Evolutionary conservation across 2,888 invertebrate genomes (phyloP).

Genomic region (Torymus tubicola): DNA sequence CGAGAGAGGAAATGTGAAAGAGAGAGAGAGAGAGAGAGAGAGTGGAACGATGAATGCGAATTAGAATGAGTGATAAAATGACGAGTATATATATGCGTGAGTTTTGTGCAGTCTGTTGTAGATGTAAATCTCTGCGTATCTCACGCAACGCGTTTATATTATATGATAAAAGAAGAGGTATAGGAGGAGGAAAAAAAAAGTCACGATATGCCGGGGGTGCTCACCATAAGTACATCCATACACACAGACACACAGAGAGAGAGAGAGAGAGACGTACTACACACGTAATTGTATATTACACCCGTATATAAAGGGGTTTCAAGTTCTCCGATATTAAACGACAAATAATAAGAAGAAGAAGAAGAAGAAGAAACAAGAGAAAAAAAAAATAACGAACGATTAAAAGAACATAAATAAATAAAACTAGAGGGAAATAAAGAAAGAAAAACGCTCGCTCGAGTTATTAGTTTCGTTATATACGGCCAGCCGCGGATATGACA

Average conservation of each 20-base stretch:
- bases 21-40: not conserved
- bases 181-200: no score
- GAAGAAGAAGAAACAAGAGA: no score
- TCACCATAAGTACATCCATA: constrained; percentile 11
- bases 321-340: constrained; percentile 11
- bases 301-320: not conserved
- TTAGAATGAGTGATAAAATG: no score
- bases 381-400: not conserved
- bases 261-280: no score
- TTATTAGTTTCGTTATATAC: constrained; percentile 36
- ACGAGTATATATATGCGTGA: not conserved
- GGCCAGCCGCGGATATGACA: not conserved
- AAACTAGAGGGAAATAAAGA: no score
- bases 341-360: constrained; percentile 17
- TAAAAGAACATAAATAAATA: not conserved
- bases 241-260: no score
- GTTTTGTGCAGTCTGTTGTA: constrained; percentile 29
- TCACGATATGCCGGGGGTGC: constrained; percentile 24
- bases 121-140: constrained; percentile 34
- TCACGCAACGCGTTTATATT: constrained; percentile 5
- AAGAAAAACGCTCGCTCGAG: not conserved
- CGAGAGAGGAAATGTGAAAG: not conserved
- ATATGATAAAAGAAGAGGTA: not conserved
- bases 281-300: no score
- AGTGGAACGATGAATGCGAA: not conserved